Evolutionary conservation across 2,113 vertebrate genomes (phyloP), one percentile per base, ranked within the genome.

Genomic region (Corythornis cristatus): DNA sequence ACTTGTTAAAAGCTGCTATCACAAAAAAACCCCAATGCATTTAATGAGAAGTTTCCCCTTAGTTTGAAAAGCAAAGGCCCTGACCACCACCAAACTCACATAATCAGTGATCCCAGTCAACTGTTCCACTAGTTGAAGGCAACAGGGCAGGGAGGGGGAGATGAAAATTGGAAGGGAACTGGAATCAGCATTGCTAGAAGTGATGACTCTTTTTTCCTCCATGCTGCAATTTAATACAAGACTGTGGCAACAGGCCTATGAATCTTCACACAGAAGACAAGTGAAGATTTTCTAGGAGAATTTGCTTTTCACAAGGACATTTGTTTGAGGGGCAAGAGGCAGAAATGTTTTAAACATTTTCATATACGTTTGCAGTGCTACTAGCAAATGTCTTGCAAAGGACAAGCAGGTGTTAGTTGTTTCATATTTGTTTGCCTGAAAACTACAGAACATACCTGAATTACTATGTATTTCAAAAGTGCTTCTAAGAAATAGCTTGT

Each of bases 381-480:
- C 19, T 42, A 66, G 54, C 26, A 79, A 66, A 42, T n/a, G 19
- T 33, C 40, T 20, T 74, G 22, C 16, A 89, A 50, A 10, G 35
- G 29, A 89, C 11, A 67, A 62, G 81, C 9, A 68, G 35, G 19
- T 54, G 8, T 31, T 54, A 75, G 15, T 66, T n/a, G 8, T 43
- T 83, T 56, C 22, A 26, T 20, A 74, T 8, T 83, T 25, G 20
- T 81, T 83, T n/a, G 15, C 40, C 58, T 92, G 28, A 42, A 94
- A 92, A 50, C 29, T 37, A 83, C 8, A 86, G 86, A 92, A 97
- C 96, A 84, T 99, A 99, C 99, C 99, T 99, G 99, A 98, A 99
- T 99, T 98, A 99, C 99, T 98, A 99, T 99, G 93, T 99, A 99
- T 98, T 99, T 99, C 96, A 99, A 98, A 94, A 99, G 98, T 82